phyloP scores from a whole-genome alignment of 1,140 invertebrate genomes.

The Lasaia peninsularis region DNA sequence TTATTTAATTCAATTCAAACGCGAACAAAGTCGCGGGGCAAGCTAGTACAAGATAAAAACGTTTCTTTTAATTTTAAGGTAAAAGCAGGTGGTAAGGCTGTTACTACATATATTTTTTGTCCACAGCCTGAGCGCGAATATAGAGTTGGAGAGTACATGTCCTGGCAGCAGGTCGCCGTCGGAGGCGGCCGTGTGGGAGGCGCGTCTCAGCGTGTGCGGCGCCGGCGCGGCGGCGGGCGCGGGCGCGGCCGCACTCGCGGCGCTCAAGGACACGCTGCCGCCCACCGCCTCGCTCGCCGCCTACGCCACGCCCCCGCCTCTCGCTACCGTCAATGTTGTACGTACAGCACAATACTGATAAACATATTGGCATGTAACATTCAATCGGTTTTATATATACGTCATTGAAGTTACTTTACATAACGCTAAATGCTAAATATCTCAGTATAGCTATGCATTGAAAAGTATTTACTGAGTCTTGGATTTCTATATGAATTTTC shows the following conservation, averaged over 20 bases:
- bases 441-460: too few relatives aligned
- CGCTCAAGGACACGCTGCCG: constrained; percentile 56
- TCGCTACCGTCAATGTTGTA: constrained; percentile 47
- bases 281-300: constrained; percentile 45
- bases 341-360: constrained; percentile 16
- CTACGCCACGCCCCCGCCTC: constrained; percentile 38
- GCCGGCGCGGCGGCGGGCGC: constrained; percentile 25
- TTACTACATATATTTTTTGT: not conserved
- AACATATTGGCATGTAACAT: too few relatives aligned
- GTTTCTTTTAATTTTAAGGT: too few relatives aligned
- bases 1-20: too few relatives aligned
- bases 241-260: constrained; percentile 37
- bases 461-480: too few relatives aligned
- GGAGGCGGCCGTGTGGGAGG: constrained; percentile 41
- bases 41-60: too few relatives aligned
- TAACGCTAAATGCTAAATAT: too few relatives aligned
- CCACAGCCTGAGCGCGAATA: constrained; percentile 40
- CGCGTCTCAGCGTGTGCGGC: constrained; percentile 46
- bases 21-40: too few relatives aligned
- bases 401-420: too few relatives aligned
- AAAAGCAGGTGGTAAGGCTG: too few relatives aligned
- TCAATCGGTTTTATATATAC: too few relatives aligned
- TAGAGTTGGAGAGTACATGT: constrained; percentile 43
- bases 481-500: too few relatives aligned
- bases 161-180: constrained; percentile 31